A percentile compares a stretch with the other conserved stretches of the same genome.
Evolutionary conservation across 2,888 invertebrate genomes (phyloP).

Genomic region (Idaea aversata): DNA sequence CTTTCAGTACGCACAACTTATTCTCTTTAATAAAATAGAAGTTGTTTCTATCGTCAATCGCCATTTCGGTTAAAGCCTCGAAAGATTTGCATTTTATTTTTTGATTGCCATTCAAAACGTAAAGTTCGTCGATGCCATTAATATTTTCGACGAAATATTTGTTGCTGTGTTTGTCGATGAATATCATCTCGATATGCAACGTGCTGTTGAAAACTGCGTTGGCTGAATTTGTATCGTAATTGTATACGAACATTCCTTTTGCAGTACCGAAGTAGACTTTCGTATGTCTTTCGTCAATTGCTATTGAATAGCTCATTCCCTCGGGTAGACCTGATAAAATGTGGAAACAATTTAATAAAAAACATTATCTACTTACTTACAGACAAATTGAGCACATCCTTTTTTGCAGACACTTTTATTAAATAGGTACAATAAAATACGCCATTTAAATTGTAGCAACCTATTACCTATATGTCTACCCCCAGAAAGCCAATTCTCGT

Average conservation of each 20-base stretch:
- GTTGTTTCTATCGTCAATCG: constrained; percentile 61
- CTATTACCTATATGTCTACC: too few species aligned
- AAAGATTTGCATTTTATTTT: constrained; percentile 53
- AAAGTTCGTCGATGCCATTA: constrained; percentile 59
- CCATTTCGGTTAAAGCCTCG: constrained; percentile 57
- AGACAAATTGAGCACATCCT: too few species aligned
- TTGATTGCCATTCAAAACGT: constrained; percentile 50
- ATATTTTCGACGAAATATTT: constrained; percentile 59
- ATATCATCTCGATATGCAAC: constrained; percentile 56
- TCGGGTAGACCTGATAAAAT: constrained; percentile 55
- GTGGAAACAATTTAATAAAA: not conserved
- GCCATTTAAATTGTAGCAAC: too few species aligned
- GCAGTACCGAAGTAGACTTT: constrained; percentile 64
- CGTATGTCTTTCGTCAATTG: constrained; percentile 52
- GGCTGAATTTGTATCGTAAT: constrained; percentile 51
- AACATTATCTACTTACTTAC: too few species aligned
- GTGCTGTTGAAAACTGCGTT: constrained; percentile 42
- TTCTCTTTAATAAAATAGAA: constrained; percentile 61
- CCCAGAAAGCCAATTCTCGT: too few species aligned
- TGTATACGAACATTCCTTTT: constrained; percentile 57
- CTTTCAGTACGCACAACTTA: constrained; percentile 53
- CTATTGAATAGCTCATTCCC: constrained; percentile 59
- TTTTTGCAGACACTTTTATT: too few species aligned
- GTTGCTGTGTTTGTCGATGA: constrained; percentile 62
- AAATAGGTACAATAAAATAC: too few species aligned